These are phyloP conservation scores for Eupithecia subfuscata DNA, from an alignment of 2,888 invertebrate genomes.

Conservation along the genomic window DNA sequence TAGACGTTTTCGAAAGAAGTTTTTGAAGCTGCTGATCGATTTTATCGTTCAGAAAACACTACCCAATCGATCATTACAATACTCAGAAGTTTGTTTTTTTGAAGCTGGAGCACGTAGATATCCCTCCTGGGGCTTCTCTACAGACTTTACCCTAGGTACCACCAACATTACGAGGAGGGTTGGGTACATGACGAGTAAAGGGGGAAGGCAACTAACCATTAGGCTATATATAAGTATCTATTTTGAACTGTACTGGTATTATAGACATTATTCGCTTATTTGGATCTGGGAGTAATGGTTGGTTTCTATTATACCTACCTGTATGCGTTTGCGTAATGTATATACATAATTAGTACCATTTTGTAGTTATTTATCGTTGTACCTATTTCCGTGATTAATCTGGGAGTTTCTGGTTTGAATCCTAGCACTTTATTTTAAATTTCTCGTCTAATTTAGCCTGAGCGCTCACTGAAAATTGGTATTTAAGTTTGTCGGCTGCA, in stretches of 20 bases:
- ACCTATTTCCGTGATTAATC: background rate
- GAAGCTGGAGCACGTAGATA: too few relatives aligned
- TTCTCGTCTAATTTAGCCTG: too few relatives aligned
- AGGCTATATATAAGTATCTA: slow-evolving; percentile 23
- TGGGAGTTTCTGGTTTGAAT: background rate
- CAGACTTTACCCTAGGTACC: too few relatives aligned
- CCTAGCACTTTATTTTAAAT: background rate
- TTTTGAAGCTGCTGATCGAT: too few relatives aligned
- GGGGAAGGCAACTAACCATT: slow-evolving; percentile 27
- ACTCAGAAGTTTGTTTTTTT: too few relatives aligned
- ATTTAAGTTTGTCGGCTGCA: slow-evolving; percentile 24
- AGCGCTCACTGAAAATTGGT: slow-evolving; percentile 16
- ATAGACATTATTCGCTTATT: slow-evolving; percentile 11
- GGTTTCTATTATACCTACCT: background rate
- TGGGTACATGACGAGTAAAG: slow-evolving; percentile 3
- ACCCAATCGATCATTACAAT: too few relatives aligned
- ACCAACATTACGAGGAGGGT: too few relatives aligned
- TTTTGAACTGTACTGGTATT: slow-evolving; percentile 19
- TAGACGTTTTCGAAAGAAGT: too few relatives aligned
- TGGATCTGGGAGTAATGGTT: background rate
- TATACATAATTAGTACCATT: too few relatives aligned
- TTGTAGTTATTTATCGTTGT: too few relatives aligned
- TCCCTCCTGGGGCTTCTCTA: too few relatives aligned
- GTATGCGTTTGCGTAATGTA: background rate
- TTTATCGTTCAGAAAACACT: too few relatives aligned